phyloP scores from a whole-genome alignment of 2,888 invertebrate species.

The Drosophila macrospina region DNA sequence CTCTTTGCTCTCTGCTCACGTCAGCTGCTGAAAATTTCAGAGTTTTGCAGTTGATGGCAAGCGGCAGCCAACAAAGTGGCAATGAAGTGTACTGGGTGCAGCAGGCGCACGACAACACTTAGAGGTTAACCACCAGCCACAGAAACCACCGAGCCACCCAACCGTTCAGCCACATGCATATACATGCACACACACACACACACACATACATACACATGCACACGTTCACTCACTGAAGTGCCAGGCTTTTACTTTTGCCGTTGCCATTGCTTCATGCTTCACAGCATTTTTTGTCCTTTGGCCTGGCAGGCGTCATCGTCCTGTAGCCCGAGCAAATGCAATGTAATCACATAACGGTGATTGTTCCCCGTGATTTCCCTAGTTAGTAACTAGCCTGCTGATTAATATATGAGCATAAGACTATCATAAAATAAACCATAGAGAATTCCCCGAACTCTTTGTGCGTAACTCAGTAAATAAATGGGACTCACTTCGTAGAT shows the following conservation, averaged over 20 bases:
- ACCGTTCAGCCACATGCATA: slow-evolving; percentile 10
- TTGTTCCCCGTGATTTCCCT: slow-evolving; percentile 55
- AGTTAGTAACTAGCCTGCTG: slow-evolving; percentile 7
- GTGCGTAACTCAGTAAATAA: background rate
- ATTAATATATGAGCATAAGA: slow-evolving; percentile 1
- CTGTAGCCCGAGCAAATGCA: slow-evolving; percentile 17
- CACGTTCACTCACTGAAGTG: slow-evolving; percentile 23
- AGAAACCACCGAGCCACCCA: slow-evolving; percentile 42
- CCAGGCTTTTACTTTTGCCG: slow-evolving; percentile 20
- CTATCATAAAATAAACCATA: background rate
- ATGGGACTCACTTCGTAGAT: background rate
- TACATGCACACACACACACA: slow-evolving; percentile 1
- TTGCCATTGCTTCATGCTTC: slow-evolving; percentile 55
- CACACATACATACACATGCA: slow-evolving; percentile 18
- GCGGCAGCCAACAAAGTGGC: slow-evolving; percentile 57
- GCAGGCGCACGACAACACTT: slow-evolving; percentile 66
- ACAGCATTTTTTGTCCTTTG: slow-evolving; percentile 38
- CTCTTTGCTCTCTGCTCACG: slow-evolving; percentile 23
- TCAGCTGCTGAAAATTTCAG: slow-evolving; percentile 59
- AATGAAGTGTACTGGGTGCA: slow-evolving; percentile 42
- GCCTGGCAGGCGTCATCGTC: slow-evolving; percentile 25
- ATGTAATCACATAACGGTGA: slow-evolving; percentile 31
- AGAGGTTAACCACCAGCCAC: slow-evolving; percentile 71
- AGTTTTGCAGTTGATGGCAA: slow-evolving; percentile 62
- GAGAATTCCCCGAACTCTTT: background rate